Base-by-base conservation (phyloP, 2,113 vertebrate genomes). In the Sakesphorus luctuosus region DNA sequence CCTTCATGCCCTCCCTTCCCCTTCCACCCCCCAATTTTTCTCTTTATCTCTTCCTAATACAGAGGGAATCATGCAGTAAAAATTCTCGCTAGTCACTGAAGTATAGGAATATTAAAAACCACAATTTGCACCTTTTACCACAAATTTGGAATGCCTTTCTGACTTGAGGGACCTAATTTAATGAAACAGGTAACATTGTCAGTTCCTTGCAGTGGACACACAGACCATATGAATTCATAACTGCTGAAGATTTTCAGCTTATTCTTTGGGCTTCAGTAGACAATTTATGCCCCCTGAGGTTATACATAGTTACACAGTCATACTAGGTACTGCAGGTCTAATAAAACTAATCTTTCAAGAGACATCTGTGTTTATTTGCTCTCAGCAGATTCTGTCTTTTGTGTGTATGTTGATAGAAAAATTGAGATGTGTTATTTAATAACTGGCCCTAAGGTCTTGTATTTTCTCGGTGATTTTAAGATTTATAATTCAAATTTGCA, bases 401-500 rank as follows among this genome's bases (percentile, higher is more conserved):
- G 38, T 25, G 33, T 55, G 31, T 83, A 52, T 56, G 53, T 65
- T 80, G 52, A 84, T 88, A 61, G 16, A 86, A 81, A 95, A 94
- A 77, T 20, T 44, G 38, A 90, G 81, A 28, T 14, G 12, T 19
- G n/a, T 76, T 94, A 66, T 91, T 87, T 80, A 88, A 36, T 94
- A 89, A 91, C 77, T 92, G 68, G 33, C 63, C 75, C 46, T 71
- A 61, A 91, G 67, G 59, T 72, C 33, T 79, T 4, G 3, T 79
- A 23, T 94, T 87, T 93, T 91, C 59, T 40, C 4, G 0, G 55
- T 56, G 52, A 77, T 88, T 77, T 66, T 84, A 85, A 77, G 46
- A 78, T 95, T 87, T 77, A 36, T 93, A 93, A 86, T 88, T 96
- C 65, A 87, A 49, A 79, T 85, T 73, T 96, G 52, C 18, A 10